phyloP scores from a whole-genome alignment of 2,888 invertebrate species.

The Drosophila pegasa region DNA sequence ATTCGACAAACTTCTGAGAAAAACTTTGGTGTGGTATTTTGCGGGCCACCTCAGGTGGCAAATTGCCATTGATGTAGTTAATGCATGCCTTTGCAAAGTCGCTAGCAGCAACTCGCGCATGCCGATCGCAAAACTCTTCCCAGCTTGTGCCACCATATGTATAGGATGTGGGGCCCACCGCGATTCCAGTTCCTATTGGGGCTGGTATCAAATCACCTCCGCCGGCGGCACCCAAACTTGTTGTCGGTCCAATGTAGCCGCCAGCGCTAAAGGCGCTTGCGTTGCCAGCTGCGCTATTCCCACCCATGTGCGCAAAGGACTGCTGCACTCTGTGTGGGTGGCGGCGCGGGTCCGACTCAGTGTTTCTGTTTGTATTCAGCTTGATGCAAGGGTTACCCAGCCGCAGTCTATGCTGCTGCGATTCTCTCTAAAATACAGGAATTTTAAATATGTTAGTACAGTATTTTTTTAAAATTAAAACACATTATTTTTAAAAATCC shows the following conservation, averaged over 20 bases:
- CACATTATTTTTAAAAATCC: neutral
- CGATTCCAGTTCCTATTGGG: slow-evolving; percentile 70
- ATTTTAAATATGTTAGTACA: neutral
- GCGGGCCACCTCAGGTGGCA: slow-evolving; percentile 88
- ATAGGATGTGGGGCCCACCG: slow-evolving; percentile 50
- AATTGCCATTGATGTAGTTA: slow-evolving; percentile 90
- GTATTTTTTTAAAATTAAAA: neutral
- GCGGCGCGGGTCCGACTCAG: slow-evolving; percentile 37
- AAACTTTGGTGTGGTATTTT: slow-evolving; percentile 91
- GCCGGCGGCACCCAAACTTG: slow-evolving; percentile 64
- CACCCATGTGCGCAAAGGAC: slow-evolving; percentile 71
- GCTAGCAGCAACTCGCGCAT: slow-evolving; percentile 93
- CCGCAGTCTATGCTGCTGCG: slow-evolving; percentile 35
- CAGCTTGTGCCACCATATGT: slow-evolving; percentile 87
- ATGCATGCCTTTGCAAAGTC: slow-evolving; percentile 95
- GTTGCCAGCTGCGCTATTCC: slow-evolving; percentile 76
- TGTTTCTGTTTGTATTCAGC: slow-evolving; percentile 53
- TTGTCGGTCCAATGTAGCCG: slow-evolving; percentile 82
- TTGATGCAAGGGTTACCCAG: slow-evolving; percentile 61
- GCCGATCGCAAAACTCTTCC: slow-evolving; percentile 94
- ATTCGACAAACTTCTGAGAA: slow-evolving; percentile 92
- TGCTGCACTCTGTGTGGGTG: slow-evolving; percentile 46
- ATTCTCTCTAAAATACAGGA: neutral
- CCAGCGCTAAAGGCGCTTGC: slow-evolving; percentile 79
- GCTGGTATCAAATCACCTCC: slow-evolving; percentile 80